Conservation (phyloP, 2,113 vertebrate genomes). For the Hippocampus barbouri region DNA sequence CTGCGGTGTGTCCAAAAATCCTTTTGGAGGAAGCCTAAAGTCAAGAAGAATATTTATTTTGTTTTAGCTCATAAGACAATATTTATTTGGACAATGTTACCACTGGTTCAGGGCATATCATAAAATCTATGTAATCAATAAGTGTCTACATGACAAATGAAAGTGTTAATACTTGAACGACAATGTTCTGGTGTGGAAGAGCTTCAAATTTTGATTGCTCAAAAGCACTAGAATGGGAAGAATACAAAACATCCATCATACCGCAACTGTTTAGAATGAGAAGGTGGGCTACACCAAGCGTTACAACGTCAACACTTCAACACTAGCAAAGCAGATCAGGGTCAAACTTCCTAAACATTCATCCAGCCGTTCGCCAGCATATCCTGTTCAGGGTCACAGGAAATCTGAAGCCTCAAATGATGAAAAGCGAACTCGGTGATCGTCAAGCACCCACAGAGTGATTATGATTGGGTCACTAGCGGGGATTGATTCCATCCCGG, state of each 20-base stretch:
- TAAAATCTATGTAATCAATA: too few species aligned
- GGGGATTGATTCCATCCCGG: not conserved
- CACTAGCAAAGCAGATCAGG: not conserved
- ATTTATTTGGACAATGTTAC: not conserved
- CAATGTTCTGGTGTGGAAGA: not conserved
- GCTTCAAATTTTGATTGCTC: not conserved
- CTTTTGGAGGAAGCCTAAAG: not conserved
- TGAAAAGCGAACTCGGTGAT: not conserved
- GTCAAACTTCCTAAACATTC: not conserved
- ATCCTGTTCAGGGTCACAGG: not conserved
- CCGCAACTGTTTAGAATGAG: not conserved
- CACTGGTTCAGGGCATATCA: not conserved
- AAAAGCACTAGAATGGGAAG: not conserved
- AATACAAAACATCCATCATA: not conserved
- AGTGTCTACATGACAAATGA: not conserved
- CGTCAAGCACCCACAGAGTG: not conserved
- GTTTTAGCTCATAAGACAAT: not conserved
- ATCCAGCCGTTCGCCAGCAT: not conserved
- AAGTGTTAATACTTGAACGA: not conserved
- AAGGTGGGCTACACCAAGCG: not conserved
- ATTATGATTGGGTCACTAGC: not conserved
- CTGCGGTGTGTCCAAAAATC: not conserved
- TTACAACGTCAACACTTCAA: not conserved
- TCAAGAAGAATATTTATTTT: not conserved
- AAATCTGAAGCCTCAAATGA: not conserved